Evolutionary conservation across 2,888 invertebrate genomes (phyloP).

Genomic region (Romanomermis culicivorax): DNA sequence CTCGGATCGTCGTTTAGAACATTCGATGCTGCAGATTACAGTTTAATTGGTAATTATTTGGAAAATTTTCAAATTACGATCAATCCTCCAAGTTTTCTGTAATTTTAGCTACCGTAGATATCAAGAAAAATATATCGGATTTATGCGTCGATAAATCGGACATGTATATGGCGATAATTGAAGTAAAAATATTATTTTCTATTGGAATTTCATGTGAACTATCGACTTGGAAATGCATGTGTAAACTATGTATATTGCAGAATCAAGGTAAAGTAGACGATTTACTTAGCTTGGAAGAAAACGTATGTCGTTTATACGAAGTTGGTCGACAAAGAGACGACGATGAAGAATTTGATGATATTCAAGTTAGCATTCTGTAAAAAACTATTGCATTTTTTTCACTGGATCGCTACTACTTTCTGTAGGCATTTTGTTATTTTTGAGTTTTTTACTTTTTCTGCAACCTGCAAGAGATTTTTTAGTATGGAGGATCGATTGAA

Average conservation of each 20-base stretch:
- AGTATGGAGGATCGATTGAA: too few species aligned
- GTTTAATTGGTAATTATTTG: slow-evolving; percentile 5
- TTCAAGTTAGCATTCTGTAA: too few species aligned
- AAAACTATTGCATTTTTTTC: too few species aligned
- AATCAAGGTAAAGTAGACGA: slow-evolving; percentile 38
- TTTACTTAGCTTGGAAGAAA: slow-evolving; percentile 50
- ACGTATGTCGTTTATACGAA: slow-evolving; percentile 70
- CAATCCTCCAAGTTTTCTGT: slow-evolving; percentile 57
- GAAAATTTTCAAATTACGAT: background rate
- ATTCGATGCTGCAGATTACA: slow-evolving; percentile 72
- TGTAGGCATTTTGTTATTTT: too few species aligned
- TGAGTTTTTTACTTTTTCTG: too few species aligned
- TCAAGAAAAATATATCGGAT: slow-evolving; percentile 66
- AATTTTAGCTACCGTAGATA: slow-evolving; percentile 57
- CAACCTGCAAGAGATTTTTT: too few species aligned
- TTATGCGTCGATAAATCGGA: slow-evolving; percentile 60
- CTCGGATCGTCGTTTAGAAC: slow-evolving; percentile 84
- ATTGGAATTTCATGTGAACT: too few species aligned
- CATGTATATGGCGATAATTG: slow-evolving; percentile 68
- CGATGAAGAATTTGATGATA: slow-evolving; percentile 56
- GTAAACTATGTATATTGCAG: too few species aligned
- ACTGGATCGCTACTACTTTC: too few species aligned
- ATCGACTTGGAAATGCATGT: too few species aligned
- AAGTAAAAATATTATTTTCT: slow-evolving; percentile 38
- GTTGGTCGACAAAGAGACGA: slow-evolving; percentile 65